Evolutionary conservation across 2,888 invertebrate genomes (phyloP).

Genomic region (Nebria salina): DNA sequence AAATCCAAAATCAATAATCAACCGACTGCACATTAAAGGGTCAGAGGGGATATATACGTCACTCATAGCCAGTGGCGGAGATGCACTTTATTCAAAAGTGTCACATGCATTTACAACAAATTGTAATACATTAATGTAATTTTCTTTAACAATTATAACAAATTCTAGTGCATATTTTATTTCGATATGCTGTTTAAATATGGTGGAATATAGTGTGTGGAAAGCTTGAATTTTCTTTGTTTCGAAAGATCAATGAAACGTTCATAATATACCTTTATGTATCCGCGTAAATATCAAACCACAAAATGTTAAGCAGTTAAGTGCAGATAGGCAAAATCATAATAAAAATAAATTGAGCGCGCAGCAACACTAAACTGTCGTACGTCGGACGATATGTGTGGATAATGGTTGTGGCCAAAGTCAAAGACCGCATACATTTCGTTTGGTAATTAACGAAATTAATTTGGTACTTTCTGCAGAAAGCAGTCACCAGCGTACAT

Average conservation of each 20-base stretch:
- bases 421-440: constrained; percentile 1
- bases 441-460: constrained; percentile 25
- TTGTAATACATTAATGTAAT: too few species aligned
- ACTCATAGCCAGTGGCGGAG: background rate
- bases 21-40: constrained; percentile 13
- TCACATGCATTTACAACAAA: background rate
- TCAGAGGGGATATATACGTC: background rate
- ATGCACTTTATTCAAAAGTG: background rate
- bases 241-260: background rate
- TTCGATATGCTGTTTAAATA: background rate
- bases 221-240: background rate
- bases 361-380: background rate
- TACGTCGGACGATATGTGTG: background rate
- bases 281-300: constrained; percentile 1
- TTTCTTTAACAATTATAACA: too few species aligned
- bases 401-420: background rate
- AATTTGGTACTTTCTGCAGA: constrained; percentile 20
- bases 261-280: background rate
- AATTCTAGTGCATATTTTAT: too few species aligned
- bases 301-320: background rate
- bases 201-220: background rate
- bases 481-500: constrained; percentile 24
- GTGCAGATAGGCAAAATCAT: background rate
- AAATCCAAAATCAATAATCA: constrained; percentile 44
- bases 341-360: background rate